Evolutionary conservation across 2,888 invertebrate species (phyloP), one percentile per base, ranked within the genome.

Genomic region (Idaea straminata): DNA sequence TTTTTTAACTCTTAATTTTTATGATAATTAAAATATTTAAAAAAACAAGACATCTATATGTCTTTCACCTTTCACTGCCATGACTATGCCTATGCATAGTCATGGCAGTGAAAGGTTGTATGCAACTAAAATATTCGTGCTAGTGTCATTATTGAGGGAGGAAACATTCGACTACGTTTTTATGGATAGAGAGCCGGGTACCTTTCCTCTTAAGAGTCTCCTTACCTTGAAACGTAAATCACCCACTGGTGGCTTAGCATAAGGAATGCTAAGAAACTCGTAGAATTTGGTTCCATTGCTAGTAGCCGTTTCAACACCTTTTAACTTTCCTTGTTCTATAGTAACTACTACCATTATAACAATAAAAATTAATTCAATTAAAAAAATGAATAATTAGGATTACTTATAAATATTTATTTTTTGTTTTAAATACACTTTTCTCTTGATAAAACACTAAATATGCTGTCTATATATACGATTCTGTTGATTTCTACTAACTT

Each of bases 231-330:
- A 88, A 65, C 87, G 76, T 61, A 87, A 70, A 15, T 82, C 74
- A 62, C 85, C 94, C 2, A 94, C 59, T 0, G 94, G 94, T 35
- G 94, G 93, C 66, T 89, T 86, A 0, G 94, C 94, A 71, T 94
- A 94, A 0, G 94, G 94, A 63, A 94, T 87, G 15, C 89, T 87
- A 62, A 89, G 74, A 73, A 93, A 94, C 36, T 89, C 89, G 63
- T 81, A 85, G 71, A 92, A 92, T 69, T 83, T 77, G 47, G 83
- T 80, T 61, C 88, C 91, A 68, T 78, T 83, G 61, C 81, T 82
- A 4, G 89, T 89, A 62, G 72, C 77, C 65, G 83, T 69, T 72
- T 78, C 80, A 35, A 78, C 81, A 0, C 93, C 93, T 67, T 72
- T 78, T 10, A 94, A 69, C 59, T 68, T 74, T 1, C 93, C 93